These are phyloP conservation scores for Orthosia incerta DNA, from an alignment of 2,888 invertebrate species.

Conservation along the genomic window DNA sequence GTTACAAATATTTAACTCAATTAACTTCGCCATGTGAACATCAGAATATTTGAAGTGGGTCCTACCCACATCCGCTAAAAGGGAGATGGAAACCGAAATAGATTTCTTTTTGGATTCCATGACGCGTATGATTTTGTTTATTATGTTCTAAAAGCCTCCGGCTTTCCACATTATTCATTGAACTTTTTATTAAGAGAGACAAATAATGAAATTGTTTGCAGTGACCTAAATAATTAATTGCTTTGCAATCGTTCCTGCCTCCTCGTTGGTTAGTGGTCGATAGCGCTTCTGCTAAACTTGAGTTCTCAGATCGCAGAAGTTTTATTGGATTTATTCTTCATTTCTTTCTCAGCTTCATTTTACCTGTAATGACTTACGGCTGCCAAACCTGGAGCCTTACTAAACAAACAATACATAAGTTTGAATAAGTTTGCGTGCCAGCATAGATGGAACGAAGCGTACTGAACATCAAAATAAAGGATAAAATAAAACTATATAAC, in stretches of 20 bases:
- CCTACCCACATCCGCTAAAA: conserved; percentile 43
- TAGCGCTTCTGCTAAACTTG: too few species aligned
- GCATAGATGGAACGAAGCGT: too few species aligned
- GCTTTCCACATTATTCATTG: conserved; percentile 6
- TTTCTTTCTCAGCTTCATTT: too few species aligned
- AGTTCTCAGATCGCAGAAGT: background rate
- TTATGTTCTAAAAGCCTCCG: conserved; percentile 25
- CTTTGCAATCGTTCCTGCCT: background rate
- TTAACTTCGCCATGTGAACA: conserved; percentile 53
- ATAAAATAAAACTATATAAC: too few species aligned
- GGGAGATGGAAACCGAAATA: conserved; percentile 47
- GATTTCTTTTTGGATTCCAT: conserved; percentile 36
- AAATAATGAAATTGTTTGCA: background rate
- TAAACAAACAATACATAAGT: too few species aligned
- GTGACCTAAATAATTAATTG: conserved; percentile 10
- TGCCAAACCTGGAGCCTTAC: too few species aligned
- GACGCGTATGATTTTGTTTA: conserved; percentile 44
- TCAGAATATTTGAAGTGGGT: conserved; percentile 35
- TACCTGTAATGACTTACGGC: too few species aligned
- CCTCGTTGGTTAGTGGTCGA: background rate
- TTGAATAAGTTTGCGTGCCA: too few species aligned
- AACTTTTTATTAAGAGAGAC: background rate
- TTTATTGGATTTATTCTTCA: background rate
- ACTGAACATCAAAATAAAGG: too few species aligned
- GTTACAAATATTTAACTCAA: conserved; percentile 56